These are phyloP conservation scores for Yponomeuta cagnagella DNA, from an alignment of 2,888 invertebrate species.

Conservation along the genomic window DNA sequence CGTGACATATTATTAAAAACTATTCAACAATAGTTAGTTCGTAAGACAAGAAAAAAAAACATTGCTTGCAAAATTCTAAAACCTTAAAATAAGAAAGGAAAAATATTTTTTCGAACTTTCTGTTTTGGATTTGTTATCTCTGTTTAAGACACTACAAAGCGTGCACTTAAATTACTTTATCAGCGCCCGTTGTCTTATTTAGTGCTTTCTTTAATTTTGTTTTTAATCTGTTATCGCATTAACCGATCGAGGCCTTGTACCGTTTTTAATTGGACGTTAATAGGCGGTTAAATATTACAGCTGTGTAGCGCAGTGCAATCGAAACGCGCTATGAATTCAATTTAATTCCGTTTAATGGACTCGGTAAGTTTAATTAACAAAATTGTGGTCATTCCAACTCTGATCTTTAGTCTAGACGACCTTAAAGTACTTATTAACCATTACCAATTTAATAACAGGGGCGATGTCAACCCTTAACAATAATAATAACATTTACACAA, in stretches of 20 bases:
- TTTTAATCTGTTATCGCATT: conserved; percentile 28
- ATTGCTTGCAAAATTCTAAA: no score
- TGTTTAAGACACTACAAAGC: conserved; percentile 7
- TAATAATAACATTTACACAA: no score
- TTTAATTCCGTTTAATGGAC: neutral
- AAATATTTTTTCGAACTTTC: neutral
- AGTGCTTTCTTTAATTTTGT: conserved; percentile 29
- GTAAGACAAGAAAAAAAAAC: no score
- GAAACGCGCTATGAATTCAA: neutral
- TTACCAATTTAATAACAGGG: no score
- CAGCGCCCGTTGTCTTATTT: conserved; percentile 31
- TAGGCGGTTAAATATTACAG: conserved; percentile 4
- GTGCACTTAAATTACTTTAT: conserved; percentile 28
- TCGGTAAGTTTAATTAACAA: neutral
- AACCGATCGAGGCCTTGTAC: conserved; percentile 3
- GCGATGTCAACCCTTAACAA: no score
- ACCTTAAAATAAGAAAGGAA: no score
- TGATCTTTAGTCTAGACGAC: neutral
- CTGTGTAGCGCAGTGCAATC: neutral
- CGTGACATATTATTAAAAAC: no score
- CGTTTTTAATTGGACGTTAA: conserved; percentile 12
- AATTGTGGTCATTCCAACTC: neutral
- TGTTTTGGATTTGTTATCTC: neutral
- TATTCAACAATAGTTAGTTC: no score
- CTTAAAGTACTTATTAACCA: no score